Percentiles rank a stretch among this genome's conserved stretches.
These are phyloP conservation scores for Tragopan temminckii DNA, from an alignment of 2,797 vertebrate species.

Conservation along the genomic window DNA sequence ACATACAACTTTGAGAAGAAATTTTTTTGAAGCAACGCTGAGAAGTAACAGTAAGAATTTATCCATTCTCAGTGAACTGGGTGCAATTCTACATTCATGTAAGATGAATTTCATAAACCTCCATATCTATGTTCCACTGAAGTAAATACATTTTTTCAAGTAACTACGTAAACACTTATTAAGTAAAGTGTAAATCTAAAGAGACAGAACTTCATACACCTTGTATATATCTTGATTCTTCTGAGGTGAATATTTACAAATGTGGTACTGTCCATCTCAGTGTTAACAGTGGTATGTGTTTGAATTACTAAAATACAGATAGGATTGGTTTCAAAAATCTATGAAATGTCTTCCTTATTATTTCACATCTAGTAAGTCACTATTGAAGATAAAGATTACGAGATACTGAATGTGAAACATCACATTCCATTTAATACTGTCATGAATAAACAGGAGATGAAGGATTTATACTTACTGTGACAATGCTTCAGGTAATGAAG, in stretches of 20 bases:
- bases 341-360: rapidly evolving
- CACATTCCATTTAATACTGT: not conserved
- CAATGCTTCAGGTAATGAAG: not conserved
- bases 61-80: not conserved
- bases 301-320: not conserved
- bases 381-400: not conserved
- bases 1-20: not conserved
- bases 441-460: not conserved
- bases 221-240: not conserved
- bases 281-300: not conserved
- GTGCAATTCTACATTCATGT: not conserved
- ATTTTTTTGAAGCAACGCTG: not conserved
- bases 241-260: not conserved
- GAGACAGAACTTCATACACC: not conserved
- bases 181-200: not conserved
- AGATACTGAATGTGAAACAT: not conserved
- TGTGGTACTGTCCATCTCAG: not conserved
- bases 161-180: not conserved
- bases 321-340: not conserved
- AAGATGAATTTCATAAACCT: not conserved
- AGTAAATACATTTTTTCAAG: not conserved
- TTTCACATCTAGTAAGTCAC: not conserved
- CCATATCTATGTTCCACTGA: not conserved
- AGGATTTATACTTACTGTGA: not conserved
- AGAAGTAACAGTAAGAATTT: not conserved